Percentiles rank a stretch among this genome's conserved stretches.
Conservation (phyloP, 2,888 invertebrate species). For the Ophion costatus region DNA sequence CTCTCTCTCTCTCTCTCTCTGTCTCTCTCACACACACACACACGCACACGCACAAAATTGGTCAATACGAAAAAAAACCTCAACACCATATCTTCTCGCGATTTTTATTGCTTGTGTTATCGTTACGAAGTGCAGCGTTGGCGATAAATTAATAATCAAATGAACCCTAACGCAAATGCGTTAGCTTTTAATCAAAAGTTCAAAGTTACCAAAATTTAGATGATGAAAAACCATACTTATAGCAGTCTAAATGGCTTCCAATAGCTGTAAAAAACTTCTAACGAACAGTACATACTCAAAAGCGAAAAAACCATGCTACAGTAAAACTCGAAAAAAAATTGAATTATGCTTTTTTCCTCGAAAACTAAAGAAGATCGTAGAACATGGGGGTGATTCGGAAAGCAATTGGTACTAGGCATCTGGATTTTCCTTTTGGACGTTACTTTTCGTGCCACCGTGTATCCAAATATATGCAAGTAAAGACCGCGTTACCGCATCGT, state of each 20-base stretch:
- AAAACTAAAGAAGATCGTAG: background rate
- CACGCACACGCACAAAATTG: background rate
- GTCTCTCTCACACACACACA: conserved; percentile 6
- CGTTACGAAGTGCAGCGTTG: too few species aligned
- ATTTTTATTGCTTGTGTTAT: too few species aligned
- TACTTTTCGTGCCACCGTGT: background rate
- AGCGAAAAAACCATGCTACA: background rate
- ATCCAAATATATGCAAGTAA: background rate
- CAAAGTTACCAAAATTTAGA: background rate
- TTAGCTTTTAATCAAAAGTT: too few species aligned
- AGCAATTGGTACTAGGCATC: background rate
- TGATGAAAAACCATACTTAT: background rate
- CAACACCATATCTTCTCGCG: too few species aligned
- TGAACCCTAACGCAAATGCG: too few species aligned
- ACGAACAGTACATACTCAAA: background rate
- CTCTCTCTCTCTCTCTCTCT: too few species aligned
- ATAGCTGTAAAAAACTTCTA: background rate
- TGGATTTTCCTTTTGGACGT: background rate
- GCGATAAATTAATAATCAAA: too few species aligned
- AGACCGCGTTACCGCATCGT: conserved; percentile 59
- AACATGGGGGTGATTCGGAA: background rate
- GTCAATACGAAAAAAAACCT: too few species aligned
- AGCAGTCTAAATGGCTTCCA: background rate
- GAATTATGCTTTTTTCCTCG: background rate
- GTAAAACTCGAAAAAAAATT: background rate